phyloP scores from a whole-genome alignment of 53 echinoderm and acorn worm species.

The Echinometra lucunter region DNA sequence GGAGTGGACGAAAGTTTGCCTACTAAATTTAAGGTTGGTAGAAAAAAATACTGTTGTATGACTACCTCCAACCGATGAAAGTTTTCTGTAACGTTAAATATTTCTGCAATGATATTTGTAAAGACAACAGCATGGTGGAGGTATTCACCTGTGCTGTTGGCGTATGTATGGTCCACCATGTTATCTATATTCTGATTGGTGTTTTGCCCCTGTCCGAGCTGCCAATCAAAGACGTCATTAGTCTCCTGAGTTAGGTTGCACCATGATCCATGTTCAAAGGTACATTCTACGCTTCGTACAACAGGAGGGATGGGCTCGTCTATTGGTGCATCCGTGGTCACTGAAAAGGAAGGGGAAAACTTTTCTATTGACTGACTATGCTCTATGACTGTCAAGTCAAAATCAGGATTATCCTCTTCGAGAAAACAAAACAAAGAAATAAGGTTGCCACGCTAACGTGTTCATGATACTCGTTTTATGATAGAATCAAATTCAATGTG shows the following conservation, averaged over 20 bases:
- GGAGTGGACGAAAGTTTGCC: too few species aligned
- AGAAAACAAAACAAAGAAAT: neutral
- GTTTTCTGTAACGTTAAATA: too few species aligned
- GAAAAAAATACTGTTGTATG: too few species aligned
- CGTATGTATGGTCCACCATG: constrained; percentile 61
- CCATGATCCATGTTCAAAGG: constrained; percentile 44
- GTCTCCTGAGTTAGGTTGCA: constrained; percentile 63
- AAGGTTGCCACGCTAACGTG: too few species aligned
- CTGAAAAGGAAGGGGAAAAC: neutral
- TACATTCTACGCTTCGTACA: neutral
- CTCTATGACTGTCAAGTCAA: neutral
- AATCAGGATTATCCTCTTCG: neutral
- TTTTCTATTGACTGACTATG: too few species aligned
- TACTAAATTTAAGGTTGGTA: too few species aligned
- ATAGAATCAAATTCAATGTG: too few species aligned
- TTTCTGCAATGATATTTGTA: too few species aligned
- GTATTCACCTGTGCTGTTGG: constrained; percentile 37
- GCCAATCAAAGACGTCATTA: constrained; percentile 62
- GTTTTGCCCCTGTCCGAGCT: constrained; percentile 28
- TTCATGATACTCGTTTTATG: too few species aligned
- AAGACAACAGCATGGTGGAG: too few species aligned
- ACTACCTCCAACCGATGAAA: too few species aligned
- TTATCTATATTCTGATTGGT: constrained; percentile 3
- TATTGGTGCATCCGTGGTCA: neutral
- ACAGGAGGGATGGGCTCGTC: constrained; percentile 40